phyloP scores from a whole-genome alignment of 2,113 vertebrate species.

The Heterochromis multidens region DNA sequence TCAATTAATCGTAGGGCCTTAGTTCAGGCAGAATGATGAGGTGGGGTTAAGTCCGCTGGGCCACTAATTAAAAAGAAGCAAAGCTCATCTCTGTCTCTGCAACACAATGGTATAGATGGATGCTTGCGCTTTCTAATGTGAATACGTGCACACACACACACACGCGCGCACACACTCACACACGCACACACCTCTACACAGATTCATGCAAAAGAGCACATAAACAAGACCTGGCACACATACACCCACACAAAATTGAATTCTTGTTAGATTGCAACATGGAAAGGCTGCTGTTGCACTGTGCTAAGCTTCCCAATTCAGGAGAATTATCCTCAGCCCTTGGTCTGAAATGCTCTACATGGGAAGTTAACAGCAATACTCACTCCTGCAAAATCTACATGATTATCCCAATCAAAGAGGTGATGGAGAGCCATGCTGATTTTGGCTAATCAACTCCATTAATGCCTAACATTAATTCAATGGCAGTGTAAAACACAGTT shows the following conservation, averaged over 20 bases:
- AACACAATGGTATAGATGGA: conserved; percentile 37
- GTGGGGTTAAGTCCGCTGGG: conserved; percentile 68
- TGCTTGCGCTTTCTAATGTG: not conserved
- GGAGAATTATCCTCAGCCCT: not conserved
- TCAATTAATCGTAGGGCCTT: conserved; percentile 69
- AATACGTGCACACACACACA: not conserved
- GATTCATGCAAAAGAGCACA: not conserved
- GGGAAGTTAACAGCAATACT: conserved; percentile 3
- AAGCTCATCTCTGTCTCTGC: conserved; percentile 44
- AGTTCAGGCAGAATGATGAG: conserved; percentile 67
- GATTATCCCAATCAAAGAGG: conserved; percentile 45
- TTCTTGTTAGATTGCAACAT: conserved; percentile 8
- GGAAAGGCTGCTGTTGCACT: not conserved
- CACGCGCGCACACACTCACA: not conserved
- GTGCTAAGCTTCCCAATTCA: not conserved
- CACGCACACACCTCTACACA: not conserved
- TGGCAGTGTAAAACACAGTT: conserved; percentile 44
- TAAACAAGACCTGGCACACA: not conserved
- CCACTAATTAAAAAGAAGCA: conserved; percentile 73
- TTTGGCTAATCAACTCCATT: conserved; percentile 43
- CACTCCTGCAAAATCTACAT: conserved; percentile 1
- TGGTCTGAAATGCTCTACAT: not conserved
- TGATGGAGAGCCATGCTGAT: conserved; percentile 11
- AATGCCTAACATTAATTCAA: conserved; percentile 53
- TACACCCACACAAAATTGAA: not conserved